Evolutionary conservation across 2,113 vertebrate genomes (phyloP).

Genomic region (Salvelinus alpinus): DNA sequence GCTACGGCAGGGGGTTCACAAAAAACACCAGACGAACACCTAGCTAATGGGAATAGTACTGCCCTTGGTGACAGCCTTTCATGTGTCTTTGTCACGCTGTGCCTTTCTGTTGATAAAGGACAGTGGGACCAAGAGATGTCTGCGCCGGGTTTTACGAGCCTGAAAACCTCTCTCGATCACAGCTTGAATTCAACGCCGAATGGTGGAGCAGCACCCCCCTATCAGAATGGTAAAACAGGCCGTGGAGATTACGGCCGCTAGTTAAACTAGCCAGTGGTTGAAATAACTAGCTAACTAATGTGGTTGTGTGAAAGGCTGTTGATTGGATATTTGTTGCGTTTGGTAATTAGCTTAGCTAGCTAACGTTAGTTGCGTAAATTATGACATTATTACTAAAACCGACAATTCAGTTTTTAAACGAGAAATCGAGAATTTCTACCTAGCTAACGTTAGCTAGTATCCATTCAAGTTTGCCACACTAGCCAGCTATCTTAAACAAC

Average conservation of each 20-base stretch:
- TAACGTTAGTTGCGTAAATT: too few relatives aligned
- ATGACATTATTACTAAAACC: too few relatives aligned
- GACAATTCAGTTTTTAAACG: too few relatives aligned
- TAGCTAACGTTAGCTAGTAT: too few relatives aligned
- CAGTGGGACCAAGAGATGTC: constrained; percentile 74
- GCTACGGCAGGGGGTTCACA: background rate
- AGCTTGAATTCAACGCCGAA: constrained; percentile 63
- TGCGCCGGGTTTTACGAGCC: constrained; percentile 69
- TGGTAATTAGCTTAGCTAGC: too few relatives aligned
- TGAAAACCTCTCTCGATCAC: constrained; percentile 59
- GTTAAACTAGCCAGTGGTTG: background rate
- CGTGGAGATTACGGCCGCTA: constrained; percentile 25
- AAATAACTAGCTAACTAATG: too few relatives aligned
- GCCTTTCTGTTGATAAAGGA: constrained; percentile 28
- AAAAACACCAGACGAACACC: background rate
- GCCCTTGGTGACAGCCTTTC: constrained; percentile 8
- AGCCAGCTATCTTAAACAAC: too few relatives aligned
- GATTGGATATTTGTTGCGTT: too few relatives aligned
- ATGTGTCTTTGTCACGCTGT: constrained; percentile 32
- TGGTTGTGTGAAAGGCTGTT: too few relatives aligned
- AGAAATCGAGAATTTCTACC: too few relatives aligned
- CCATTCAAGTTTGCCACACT: too few relatives aligned
- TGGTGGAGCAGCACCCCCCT: constrained; percentile 62
- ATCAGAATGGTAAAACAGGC: constrained; percentile 79
- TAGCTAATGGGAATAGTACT: background rate